Conservation (phyloP, 2,113 vertebrate genomes). For the Aphyosemion australe region DNA sequence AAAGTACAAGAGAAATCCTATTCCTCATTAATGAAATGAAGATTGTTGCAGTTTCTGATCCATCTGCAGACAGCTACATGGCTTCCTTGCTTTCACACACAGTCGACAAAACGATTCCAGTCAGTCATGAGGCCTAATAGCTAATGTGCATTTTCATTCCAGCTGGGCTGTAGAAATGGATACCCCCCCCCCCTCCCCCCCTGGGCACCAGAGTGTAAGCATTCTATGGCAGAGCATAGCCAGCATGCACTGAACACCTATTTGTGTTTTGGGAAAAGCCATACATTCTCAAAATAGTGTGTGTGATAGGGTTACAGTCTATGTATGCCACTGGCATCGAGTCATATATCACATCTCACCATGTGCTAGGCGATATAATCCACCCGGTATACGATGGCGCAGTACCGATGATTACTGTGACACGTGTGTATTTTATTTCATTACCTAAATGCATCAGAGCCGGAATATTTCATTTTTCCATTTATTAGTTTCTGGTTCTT, state of each 20-base stretch:
- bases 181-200: constrained; percentile 31
- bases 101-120: constrained; percentile 58
- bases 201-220: constrained; percentile 45
- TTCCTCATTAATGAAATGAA: constrained; percentile 31
- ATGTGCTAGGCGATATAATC: constrained; percentile 75
- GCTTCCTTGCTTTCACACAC: constrained; percentile 17
- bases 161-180: constrained; percentile 60
- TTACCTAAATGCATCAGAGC: constrained; percentile 39
- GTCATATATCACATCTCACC: constrained; percentile 74
- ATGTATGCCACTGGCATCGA: constrained; percentile 52
- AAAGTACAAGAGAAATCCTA: neutral
- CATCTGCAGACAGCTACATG: constrained; percentile 4
- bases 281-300: constrained; percentile 77
- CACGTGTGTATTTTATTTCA: constrained; percentile 71
- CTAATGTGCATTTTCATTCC: constrained; percentile 67
- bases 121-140: constrained; percentile 45
- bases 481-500: constrained; percentile 52
- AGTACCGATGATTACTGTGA: constrained; percentile 58
- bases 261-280: constrained; percentile 74
- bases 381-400: constrained; percentile 51
- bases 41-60: neutral
- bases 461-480: constrained; percentile 55
- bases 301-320: constrained; percentile 77
- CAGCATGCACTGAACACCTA: constrained; percentile 63
- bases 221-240: constrained; percentile 30